These are phyloP conservation scores for Celastrina argiolus DNA, from an alignment of 2,888 invertebrate species.

Conservation along the genomic window DNA sequence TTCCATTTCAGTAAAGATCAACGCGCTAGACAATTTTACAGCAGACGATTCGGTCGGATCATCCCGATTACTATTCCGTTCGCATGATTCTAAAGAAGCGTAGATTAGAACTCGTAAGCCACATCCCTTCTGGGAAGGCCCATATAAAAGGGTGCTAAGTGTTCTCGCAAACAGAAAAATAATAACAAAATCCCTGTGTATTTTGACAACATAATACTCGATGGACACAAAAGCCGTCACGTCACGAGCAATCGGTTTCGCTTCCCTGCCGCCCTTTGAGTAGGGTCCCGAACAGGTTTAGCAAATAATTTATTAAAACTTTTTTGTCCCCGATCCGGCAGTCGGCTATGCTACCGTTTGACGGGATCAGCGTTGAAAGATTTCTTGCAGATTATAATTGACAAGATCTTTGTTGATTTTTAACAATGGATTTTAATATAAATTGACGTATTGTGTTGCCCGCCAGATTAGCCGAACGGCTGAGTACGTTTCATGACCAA, in stretches of 20 bases:
- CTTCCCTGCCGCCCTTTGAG: constrained; percentile 69
- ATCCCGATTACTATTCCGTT: constrained; percentile 63
- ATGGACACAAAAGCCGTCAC: constrained; percentile 72
- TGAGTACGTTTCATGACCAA: constrained; percentile 46
- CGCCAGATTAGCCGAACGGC: constrained; percentile 64
- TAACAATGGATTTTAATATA: constrained; percentile 66
- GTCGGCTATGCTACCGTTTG: constrained; percentile 70
- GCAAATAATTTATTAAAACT: constrained; percentile 72
- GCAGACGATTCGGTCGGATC: constrained; percentile 53
- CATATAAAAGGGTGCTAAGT: constrained; percentile 73
- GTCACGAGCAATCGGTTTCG: constrained; percentile 75
- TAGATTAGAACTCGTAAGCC: constrained; percentile 48
- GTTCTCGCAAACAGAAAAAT: constrained; percentile 76
- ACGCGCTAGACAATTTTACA: constrained; percentile 30
- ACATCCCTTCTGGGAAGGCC: constrained; percentile 69
- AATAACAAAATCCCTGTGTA: constrained; percentile 76
- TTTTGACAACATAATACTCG: constrained; percentile 78
- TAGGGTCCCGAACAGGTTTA: constrained; percentile 71
- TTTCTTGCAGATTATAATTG: constrained; percentile 72
- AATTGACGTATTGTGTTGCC: constrained; percentile 61
- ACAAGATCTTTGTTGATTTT: constrained; percentile 72
- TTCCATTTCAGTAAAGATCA: constrained; percentile 37
- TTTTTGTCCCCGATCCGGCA: constrained; percentile 45
- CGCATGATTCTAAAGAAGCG: constrained; percentile 43
- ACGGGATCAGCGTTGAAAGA: constrained; percentile 61